phyloP scores from a whole-genome alignment of 2,797 vertebrate genomes.

The Nothura maculosa region DNA sequence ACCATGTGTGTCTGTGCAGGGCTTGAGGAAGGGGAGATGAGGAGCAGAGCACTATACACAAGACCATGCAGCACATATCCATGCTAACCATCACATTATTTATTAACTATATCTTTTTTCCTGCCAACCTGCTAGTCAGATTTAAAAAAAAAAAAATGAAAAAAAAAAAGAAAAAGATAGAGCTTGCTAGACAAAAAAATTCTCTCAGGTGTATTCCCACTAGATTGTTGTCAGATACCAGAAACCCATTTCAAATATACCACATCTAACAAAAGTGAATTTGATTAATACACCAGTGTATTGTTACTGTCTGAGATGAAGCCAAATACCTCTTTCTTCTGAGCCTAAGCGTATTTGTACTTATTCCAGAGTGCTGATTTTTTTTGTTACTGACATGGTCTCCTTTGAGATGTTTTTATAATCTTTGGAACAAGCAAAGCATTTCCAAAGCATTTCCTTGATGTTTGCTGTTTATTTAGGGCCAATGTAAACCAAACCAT shows the following conservation, averaged over 20 bases:
- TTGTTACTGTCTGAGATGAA: background rate
- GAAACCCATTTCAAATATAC: background rate
- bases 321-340: background rate
- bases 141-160: background rate
- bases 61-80: rapidly evolving
- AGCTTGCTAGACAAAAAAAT: background rate
- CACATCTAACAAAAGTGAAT: background rate
- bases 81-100: background rate
- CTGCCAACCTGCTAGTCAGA: background rate
- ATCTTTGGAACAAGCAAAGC: conserved; percentile 53
- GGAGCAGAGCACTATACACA: background rate
- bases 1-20: background rate
- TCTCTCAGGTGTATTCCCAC: background rate
- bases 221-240: background rate
- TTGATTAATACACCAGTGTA: conserved; percentile 1
- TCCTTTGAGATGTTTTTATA: conserved; percentile 38
- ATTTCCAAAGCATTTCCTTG: conserved; percentile 50
- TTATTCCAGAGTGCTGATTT: conserved; percentile 14
- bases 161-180: background rate
- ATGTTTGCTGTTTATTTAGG: conserved; percentile 43
- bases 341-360: background rate
- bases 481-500: conserved; percentile 35
- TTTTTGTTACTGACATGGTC: background rate
- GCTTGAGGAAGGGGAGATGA: background rate
- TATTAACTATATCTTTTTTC: background rate